Conservation (phyloP, 2,888 invertebrate genomes). For the Aricia artaxerxes region DNA sequence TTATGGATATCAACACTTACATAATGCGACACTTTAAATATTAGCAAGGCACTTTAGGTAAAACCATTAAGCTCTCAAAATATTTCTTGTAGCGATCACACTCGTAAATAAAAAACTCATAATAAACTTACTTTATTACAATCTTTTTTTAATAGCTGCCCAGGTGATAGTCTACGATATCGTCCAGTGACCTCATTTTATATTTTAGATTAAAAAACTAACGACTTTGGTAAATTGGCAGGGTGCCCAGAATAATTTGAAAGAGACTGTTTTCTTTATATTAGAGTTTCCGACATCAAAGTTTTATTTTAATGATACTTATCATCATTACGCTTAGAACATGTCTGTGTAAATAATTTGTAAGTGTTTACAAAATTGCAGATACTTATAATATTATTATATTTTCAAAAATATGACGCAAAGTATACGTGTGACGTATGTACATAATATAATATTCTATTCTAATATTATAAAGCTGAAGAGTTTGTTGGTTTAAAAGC, state of each 20-base stretch:
- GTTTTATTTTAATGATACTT: neutral
- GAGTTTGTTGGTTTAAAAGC: too few species aligned
- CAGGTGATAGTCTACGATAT: neutral
- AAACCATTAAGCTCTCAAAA: too few species aligned
- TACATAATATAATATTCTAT: too few species aligned
- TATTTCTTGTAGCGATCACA: too few species aligned
- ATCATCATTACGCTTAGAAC: neutral
- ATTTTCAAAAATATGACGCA: too few species aligned
- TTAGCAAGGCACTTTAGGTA: too few species aligned
- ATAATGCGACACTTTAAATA: too few species aligned
- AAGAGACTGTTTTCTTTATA: neutral
- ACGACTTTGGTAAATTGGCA: slow-evolving; percentile 18
- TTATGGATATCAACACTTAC: too few species aligned
- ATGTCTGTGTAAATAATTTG: neutral
- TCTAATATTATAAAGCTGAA: too few species aligned
- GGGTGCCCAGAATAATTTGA: slow-evolving; percentile 17
- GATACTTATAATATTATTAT: too few species aligned
- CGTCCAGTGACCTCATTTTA: slow-evolving; percentile 27
- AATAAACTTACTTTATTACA: neutral
- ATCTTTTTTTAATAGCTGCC: neutral
- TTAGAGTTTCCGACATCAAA: neutral
- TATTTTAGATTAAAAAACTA: slow-evolving; percentile 26
- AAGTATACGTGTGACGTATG: too few species aligned
- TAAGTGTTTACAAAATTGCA: neutral
- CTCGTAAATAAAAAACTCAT: neutral